phyloP scores from a whole-genome alignment of 1,140 invertebrate species.

The Drosophila azteca region DNA sequence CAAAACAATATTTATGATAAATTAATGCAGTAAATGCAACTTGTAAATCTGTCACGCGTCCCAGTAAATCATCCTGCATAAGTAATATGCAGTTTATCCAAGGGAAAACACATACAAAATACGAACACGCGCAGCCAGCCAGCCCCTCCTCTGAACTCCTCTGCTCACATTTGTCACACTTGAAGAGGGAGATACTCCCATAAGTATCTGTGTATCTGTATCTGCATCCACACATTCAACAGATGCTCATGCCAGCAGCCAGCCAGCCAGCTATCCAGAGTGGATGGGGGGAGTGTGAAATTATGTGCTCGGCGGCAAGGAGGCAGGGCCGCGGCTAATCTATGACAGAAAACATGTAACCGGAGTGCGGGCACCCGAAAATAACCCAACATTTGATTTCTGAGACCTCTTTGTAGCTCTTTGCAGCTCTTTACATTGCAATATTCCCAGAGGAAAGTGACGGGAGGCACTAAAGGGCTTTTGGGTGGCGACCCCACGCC shows the following conservation, averaged over 20 bases:
- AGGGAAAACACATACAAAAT: conserved; percentile 26
- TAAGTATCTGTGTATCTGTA: conserved; percentile 17
- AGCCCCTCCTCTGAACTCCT: conserved; percentile 1
- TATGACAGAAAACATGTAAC: conserved; percentile 81
- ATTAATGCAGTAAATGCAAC: conserved; percentile 78
- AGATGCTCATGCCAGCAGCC: conserved; percentile 60
- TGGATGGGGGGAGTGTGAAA: conserved; percentile 66
- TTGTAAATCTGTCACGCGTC: conserved; percentile 82
- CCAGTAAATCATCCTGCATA: conserved; percentile 76
- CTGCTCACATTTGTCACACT: conserved; percentile 52
- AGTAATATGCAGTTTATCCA: conserved; percentile 75
- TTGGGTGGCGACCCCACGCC: conserved; percentile 63
- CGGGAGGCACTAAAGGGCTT: conserved; percentile 40
- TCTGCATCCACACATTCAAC: conserved; percentile 43
- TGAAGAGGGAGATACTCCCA: conserved; percentile 23
- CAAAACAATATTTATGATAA: conserved; percentile 67
- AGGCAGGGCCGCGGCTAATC: conserved; percentile 68
- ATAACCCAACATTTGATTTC: conserved; percentile 51
- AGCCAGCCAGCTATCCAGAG: not conserved
- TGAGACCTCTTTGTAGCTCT: conserved; percentile 63
- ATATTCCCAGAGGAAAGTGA: conserved; percentile 58
- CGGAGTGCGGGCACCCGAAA: conserved; percentile 52
- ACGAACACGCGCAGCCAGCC: conserved; percentile 3
- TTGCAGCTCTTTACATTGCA: conserved; percentile 54
- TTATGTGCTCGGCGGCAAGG: conserved; percentile 58